phyloP scores from a whole-genome alignment of 2,113 vertebrate genomes.

The Podiceps cristatus region DNA sequence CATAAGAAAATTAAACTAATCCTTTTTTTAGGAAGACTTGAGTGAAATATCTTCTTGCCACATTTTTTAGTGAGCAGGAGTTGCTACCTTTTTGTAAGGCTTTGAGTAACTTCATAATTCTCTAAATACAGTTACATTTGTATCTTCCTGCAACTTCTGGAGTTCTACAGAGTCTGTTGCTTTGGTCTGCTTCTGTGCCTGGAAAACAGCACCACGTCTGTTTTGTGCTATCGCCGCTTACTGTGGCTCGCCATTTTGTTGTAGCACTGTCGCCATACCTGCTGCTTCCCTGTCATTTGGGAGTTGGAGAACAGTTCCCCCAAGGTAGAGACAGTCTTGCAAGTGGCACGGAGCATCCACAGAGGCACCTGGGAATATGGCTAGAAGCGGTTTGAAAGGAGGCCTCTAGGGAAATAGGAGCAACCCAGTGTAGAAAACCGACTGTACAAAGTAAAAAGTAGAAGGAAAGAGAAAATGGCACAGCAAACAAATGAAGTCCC shows the following conservation, averaged over 20 bases:
- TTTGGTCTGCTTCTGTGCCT: not conserved
- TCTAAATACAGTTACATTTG: not conserved
- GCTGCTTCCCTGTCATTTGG: not conserved
- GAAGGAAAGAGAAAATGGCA: not conserved
- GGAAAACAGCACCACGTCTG: not conserved
- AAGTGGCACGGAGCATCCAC: not conserved
- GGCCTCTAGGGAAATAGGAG: not conserved
- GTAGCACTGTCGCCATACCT: not conserved
- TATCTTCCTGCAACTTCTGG: not conserved
- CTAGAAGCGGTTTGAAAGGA: not conserved
- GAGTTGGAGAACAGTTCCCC: not conserved
- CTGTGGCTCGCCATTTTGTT: accelerated
- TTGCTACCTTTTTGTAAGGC: not conserved
- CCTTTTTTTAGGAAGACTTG: not conserved
- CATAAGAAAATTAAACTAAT: not conserved
- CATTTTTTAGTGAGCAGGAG: not conserved
- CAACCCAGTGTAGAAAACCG: not conserved
- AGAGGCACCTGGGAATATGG: not conserved
- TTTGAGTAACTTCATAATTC: not conserved
- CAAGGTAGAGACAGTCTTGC: not conserved
- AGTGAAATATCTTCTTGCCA: not conserved
- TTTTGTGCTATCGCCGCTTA: not conserved
- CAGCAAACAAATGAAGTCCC: not conserved
- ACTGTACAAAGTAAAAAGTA: not conserved
- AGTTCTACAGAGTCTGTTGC: not conserved